These are phyloP conservation scores for Tragopan temminckii DNA, from an alignment of 2,797 vertebrate genomes.

Conservation along the genomic window DNA sequence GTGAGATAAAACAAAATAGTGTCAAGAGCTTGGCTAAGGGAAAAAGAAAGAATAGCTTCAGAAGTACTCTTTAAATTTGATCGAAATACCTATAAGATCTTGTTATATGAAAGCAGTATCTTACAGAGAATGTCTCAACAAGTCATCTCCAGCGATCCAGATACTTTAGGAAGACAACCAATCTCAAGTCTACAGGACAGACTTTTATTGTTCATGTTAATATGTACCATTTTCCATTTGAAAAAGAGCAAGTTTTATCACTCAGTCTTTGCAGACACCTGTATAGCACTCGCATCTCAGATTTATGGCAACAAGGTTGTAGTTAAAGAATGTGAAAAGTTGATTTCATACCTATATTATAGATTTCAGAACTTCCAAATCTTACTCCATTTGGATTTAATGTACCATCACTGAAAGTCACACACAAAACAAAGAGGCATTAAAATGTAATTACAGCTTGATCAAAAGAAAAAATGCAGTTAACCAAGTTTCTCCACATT, in stretches of 20 bases:
- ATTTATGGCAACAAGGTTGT: neutral
- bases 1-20: neutral
- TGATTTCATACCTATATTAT: constrained; percentile 92
- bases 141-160: neutral
- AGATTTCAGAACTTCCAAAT: constrained; percentile 98
- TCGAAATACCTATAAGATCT: neutral
- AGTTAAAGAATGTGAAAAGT: neutral
- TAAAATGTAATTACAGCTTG: constrained; percentile 15
- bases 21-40: neutral
- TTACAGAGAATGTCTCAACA: neutral
- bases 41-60: neutral
- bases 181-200: neutral
- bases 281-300: neutral
- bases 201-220: neutral
- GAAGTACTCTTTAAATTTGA: neutral
- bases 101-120: neutral
- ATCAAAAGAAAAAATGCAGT: constrained; percentile 38
- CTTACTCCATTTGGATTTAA: constrained; percentile 97
- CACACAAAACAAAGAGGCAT: constrained; percentile 6
- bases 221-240: neutral
- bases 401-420: constrained; percentile 90
- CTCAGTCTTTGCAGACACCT: neutral
- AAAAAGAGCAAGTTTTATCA: neutral
- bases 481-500: neutral
- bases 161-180: neutral